Conservation (phyloP, 2,888 invertebrate species). For the Chalcis sispes region DNA sequence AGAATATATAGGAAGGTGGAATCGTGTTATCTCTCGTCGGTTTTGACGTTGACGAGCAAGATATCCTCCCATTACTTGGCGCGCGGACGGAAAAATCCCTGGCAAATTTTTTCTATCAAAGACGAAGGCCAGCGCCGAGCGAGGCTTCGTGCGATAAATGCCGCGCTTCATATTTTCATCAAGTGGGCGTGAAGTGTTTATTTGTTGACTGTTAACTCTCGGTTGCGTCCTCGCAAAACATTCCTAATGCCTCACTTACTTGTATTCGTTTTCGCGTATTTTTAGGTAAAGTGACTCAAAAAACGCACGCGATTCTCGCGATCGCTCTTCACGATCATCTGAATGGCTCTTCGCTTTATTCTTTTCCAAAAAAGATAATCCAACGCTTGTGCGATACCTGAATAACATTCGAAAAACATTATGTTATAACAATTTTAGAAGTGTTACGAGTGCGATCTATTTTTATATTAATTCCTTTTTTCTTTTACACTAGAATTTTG, state of each 20-base stretch:
- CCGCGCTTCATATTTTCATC: slow-evolving; percentile 11
- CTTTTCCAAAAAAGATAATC: no score
- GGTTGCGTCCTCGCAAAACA: slow-evolving; percentile 14
- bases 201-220: slow-evolving; percentile 30
- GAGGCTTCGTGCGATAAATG: slow-evolving; percentile 13
- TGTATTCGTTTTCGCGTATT: slow-evolving; percentile 47
- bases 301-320: neutral
- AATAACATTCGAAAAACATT: no score
- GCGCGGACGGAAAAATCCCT: slow-evolving; percentile 3
- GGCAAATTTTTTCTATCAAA: slow-evolving; percentile 31
- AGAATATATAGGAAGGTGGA: neutral
- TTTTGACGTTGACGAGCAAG: slow-evolving; percentile 30
- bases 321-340: neutral
- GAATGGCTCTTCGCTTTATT: neutral
- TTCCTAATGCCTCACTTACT: slow-evolving; percentile 38
- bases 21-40: slow-evolving; percentile 26
- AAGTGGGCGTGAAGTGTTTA: slow-evolving; percentile 33
- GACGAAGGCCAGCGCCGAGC: neutral
- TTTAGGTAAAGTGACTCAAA: slow-evolving; percentile 57
- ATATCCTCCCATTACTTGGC: slow-evolving; percentile 6
- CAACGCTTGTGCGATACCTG: no score
- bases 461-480: no score
- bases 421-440: no score
- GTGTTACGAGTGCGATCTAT: no score
- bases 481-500: no score